phyloP scores from a whole-genome alignment of 1,140 invertebrate species.

The Dysdera silvatica region DNA sequence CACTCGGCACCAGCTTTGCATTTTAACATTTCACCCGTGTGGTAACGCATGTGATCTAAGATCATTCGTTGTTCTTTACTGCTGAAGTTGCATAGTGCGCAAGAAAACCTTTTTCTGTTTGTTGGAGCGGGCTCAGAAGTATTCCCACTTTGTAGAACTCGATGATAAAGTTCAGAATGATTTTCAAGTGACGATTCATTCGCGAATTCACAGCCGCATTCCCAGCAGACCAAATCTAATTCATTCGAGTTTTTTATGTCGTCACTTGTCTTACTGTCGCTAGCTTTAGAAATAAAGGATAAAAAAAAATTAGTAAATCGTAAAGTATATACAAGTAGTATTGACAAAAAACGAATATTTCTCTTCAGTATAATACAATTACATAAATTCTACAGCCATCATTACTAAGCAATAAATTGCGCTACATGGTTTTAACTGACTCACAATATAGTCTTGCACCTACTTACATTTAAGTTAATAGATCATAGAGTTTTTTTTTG shows the following conservation, averaged over 20 bases:
- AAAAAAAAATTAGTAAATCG: not conserved
- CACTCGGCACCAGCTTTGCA: constrained; percentile 39
- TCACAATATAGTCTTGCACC: too few relatives aligned
- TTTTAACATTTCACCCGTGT: constrained; percentile 41
- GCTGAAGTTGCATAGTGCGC: constrained; percentile 43
- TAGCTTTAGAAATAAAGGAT: constrained; percentile 8
- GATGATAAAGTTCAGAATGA: constrained; percentile 45
- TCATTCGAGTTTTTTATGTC: not conserved
- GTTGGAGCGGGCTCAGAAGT: constrained; percentile 1
- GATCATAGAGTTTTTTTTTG: too few relatives aligned
- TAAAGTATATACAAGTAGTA: not conserved
- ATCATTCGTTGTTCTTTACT: constrained; percentile 45
- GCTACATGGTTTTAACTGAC: too few relatives aligned
- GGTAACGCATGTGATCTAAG: constrained; percentile 48
- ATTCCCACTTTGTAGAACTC: constrained; percentile 28
- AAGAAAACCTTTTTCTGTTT: constrained; percentile 40
- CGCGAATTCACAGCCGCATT: constrained; percentile 50
- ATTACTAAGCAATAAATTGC: too few relatives aligned
- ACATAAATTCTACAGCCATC: too few relatives aligned
- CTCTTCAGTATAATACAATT: too few relatives aligned
- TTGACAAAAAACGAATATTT: too few relatives aligned
- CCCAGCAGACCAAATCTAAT: constrained; percentile 43
- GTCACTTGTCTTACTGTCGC: constrained; percentile 14
- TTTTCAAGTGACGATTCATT: constrained; percentile 47
- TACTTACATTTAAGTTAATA: too few relatives aligned